Base-by-base conservation (phyloP, 1,140 invertebrate genomes). In the Anastatus disparis region DNA sequence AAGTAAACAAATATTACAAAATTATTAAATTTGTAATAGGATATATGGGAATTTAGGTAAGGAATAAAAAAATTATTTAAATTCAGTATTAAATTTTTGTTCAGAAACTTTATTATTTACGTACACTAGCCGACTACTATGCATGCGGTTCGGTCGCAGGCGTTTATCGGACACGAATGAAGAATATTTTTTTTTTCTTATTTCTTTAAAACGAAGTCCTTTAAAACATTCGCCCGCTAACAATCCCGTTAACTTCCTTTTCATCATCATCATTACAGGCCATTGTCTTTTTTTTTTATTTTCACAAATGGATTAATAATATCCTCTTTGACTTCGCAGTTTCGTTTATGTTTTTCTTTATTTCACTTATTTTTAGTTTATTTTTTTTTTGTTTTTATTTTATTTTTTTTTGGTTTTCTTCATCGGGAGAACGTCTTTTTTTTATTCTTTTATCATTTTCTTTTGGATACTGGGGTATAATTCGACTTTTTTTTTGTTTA, bases 61-160 rank as follows among this genome's bases (percentile, higher is more conserved):
- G 40, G 15, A 15, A 44, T 44, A 44, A 15, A 13, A 15, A 44
- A 44, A 22, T 15, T n/a, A 40, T 48, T 53, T n/a, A n/a, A n/a
- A n/a, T n/a, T n/a, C n/a, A n/a, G n/a, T n/a, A n/a, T n/a, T n/a
- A n/a, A n/a, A n/a, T n/a, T 78, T 80, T 83, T 84, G 75, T 81
- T 84, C 82, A 83, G 83, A 85, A 86, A 85, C 78, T 86, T 85
- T 86, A 84, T 86, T 85, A 80, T 79, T 84, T 83, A 84, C 82
- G 80, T 85, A 84, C 82, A 85, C 83, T 85, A 85, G 82, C 79
- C 80, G 81, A 83, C 84, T 85, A 86, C 79, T 83, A 81, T 81
- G 78, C 78, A 83, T 80, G 81, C 81, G 79, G 75, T 78, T 76
- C 27, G 2, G 20, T 65, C 53, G 42, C 70, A 79, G 77, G 74